Evolutionary conservation across 2,113 vertebrate genomes (phyloP).

Genomic region (Corynorhinus townsendii): DNA sequence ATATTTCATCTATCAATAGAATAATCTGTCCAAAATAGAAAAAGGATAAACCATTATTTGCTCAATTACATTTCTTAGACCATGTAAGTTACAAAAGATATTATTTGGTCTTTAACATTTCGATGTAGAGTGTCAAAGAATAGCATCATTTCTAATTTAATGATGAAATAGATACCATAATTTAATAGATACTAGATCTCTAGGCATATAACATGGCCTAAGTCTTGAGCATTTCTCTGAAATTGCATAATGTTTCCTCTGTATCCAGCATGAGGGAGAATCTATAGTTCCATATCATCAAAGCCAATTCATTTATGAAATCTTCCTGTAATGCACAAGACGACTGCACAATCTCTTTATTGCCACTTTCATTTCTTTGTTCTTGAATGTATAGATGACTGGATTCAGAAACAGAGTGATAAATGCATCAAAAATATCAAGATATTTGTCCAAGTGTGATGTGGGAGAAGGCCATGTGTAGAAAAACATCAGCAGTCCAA

Average conservation of each 20-base stretch:
- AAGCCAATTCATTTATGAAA: not conserved
- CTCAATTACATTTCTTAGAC: not conserved
- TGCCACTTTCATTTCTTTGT: conserved; percentile 59
- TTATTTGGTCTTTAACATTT: not conserved
- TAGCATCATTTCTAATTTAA: not conserved
- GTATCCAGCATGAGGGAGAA: not conserved
- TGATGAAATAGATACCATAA: not conserved
- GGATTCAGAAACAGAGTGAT: conserved; percentile 61
- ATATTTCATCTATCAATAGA: not conserved
- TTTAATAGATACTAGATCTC: not conserved
- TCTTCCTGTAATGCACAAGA: not conserved
- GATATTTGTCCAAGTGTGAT: conserved; percentile 61
- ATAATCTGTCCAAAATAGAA: not conserved
- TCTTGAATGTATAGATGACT: conserved; percentile 62
- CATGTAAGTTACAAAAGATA: not conserved
- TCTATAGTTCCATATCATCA: not conserved
- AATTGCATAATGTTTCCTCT: not conserved
- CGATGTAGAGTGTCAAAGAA: not conserved
- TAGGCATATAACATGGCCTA: not conserved
- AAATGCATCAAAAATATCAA: conserved; percentile 67
- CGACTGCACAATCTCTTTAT: not conserved
- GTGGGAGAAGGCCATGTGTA: conserved; percentile 61
- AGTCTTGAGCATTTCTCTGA: not conserved
- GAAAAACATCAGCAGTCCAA: conserved; percentile 63
- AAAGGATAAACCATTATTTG: not conserved